Conservation (phyloP, 2,113 vertebrate species). For the Zosterops hypoxanthus region DNA sequence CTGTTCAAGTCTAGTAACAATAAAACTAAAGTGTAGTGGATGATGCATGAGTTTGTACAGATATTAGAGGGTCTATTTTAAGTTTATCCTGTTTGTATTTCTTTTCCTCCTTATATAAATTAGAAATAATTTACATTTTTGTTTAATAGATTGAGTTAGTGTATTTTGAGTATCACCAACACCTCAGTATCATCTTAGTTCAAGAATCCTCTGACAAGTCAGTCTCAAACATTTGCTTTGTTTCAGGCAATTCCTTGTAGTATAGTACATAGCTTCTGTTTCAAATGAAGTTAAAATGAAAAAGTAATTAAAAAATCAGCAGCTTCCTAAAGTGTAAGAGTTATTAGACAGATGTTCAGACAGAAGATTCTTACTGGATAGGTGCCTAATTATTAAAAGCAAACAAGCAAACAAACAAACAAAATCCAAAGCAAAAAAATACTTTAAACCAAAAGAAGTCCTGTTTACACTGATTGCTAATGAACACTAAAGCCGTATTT, state of each 20-base stretch:
- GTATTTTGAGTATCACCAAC: accelerated
- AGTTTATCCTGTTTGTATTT: not conserved
- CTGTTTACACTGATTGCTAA: not conserved
- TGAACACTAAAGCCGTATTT: not conserved
- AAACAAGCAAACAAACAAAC: not conserved
- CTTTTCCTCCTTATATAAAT: not conserved
- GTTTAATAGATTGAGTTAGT: not conserved
- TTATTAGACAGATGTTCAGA: not conserved
- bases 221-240: not conserved
- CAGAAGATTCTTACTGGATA: not conserved
- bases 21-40: not conserved
- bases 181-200: not conserved
- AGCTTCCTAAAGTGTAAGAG: not conserved
- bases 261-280: not conserved
- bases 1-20: not conserved
- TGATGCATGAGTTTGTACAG: not conserved
- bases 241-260: not conserved
- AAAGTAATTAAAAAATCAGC: not conserved
- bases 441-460: not conserved
- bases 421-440: not conserved
- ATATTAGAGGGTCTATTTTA: not conserved
- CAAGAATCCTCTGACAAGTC: not conserved
- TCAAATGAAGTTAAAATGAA: not conserved
- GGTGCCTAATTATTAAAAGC: not conserved
- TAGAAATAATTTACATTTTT: not conserved